A percentile compares a stretch with the other conserved stretches of the same genome.
phyloP scores from a whole-genome alignment of 2,113 vertebrate species.

The Eleginops maclovinus region DNA sequence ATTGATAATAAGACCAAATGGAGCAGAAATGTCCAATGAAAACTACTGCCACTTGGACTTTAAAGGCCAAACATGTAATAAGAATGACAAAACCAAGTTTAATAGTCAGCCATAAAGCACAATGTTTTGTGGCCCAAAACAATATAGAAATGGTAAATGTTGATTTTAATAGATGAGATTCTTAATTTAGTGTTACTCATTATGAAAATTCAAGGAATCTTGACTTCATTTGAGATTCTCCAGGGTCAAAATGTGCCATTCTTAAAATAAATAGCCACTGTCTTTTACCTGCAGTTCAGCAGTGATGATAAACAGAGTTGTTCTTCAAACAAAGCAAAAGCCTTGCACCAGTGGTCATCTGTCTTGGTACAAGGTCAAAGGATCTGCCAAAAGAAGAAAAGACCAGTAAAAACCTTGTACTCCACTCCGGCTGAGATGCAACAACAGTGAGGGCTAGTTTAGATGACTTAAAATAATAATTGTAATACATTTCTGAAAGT shows the following conservation, averaged over 20 bases:
- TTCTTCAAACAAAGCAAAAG: slow-evolving; percentile 47
- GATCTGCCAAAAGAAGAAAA: slow-evolving; percentile 54
- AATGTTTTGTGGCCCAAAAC: neutral
- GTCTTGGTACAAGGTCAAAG: slow-evolving; percentile 19
- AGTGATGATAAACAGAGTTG: slow-evolving; percentile 13
- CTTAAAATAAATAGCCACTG: neutral
- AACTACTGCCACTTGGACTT: too few relatives aligned
- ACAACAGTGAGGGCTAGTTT: neutral
- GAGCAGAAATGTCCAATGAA: too few relatives aligned
- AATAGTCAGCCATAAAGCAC: neutral
- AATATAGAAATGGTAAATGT: neutral
- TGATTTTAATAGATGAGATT: neutral
- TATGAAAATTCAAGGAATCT: neutral
- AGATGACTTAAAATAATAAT: neutral
- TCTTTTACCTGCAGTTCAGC: slow-evolving; percentile 62
- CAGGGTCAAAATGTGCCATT: neutral
- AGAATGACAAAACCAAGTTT: too few relatives aligned
- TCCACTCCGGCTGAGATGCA: neutral
- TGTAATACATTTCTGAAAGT: neutral
- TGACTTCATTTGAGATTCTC: neutral
- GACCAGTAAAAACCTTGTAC: slow-evolving; percentile 7
- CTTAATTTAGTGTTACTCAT: neutral
- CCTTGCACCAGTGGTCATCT: slow-evolving; percentile 36
- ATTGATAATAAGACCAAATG: neutral
- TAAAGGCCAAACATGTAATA: too few relatives aligned